These are phyloP conservation scores for Trichonephila clavata DNA, from an alignment of 1,140 invertebrate species.

Conservation along the genomic window DNA sequence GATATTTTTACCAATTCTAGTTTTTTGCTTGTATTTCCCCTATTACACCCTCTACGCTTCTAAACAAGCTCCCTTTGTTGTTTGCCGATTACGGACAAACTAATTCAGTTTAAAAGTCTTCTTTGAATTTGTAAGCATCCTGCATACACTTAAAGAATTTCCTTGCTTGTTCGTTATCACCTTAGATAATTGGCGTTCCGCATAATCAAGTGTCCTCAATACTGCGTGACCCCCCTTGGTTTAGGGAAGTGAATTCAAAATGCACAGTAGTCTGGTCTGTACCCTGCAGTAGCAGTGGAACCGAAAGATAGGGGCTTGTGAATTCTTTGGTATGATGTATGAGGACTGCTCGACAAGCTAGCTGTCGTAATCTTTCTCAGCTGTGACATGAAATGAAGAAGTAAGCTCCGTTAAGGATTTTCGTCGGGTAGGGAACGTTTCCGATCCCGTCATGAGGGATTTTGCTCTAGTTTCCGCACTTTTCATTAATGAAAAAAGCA, in stretches of 20 bases:
- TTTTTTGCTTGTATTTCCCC: too few species aligned
- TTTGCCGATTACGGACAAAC: not conserved
- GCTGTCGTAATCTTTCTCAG: conserved; percentile 67
- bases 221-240: conserved; percentile 23
- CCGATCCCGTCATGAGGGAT: not conserved
- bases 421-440: not conserved
- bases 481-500: not conserved
- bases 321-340: conserved; percentile 59
- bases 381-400: conserved; percentile 41
- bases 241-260: conserved; percentile 16
- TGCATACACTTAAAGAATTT: conserved; percentile 15
- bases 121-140: not conserved
- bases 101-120: conserved; percentile 10
- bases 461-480: not conserved
- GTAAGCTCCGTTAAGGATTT: conserved; percentile 52
- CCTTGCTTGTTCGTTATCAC: not conserved
- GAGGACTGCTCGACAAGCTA: conserved; percentile 32
- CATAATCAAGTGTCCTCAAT: conserved; percentile 30
- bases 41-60: not conserved
- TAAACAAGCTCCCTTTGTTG: not conserved
- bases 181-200: conserved; percentile 54
- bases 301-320: conserved; percentile 8
- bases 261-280: not conserved
- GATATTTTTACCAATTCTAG: too few species aligned
- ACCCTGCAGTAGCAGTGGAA: conserved; percentile 1